These are phyloP conservation scores for Danaus melanippus DNA, from an alignment of 1,140 invertebrate genomes.

Conservation along the genomic window DNA sequence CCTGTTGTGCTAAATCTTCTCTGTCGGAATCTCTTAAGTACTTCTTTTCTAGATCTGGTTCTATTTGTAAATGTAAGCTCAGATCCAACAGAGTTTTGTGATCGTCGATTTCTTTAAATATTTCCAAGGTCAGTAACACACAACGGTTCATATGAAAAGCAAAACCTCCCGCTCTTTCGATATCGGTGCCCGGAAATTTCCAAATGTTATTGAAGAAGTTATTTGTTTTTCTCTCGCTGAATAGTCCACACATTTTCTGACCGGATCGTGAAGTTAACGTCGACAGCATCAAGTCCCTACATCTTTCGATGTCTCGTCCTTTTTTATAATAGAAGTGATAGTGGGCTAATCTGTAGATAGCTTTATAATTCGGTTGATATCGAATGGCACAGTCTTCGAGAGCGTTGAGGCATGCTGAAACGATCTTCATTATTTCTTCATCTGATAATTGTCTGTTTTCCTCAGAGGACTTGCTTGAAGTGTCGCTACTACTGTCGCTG, in stretches of 20 bases:
- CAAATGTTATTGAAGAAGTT: slow-evolving; percentile 97
- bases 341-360: slow-evolving; percentile 88
- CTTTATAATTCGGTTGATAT: slow-evolving; percentile 94
- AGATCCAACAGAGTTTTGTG: slow-evolving; percentile 86
- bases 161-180: slow-evolving; percentile 93
- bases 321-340: slow-evolving; percentile 84
- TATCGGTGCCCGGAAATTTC: slow-evolving; percentile 91
- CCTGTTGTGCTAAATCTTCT: slow-evolving; percentile 82
- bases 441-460: slow-evolving; percentile 47
- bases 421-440: slow-evolving; percentile 65
- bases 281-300: slow-evolving; percentile 80
- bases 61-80: slow-evolving; percentile 82
- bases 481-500: slow-evolving; percentile 50
- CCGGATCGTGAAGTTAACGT: slow-evolving; percentile 76
- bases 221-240: slow-evolving; percentile 84
- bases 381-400: slow-evolving; percentile 87
- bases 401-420: slow-evolving; percentile 78
- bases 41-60: slow-evolving; percentile 88
- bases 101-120: slow-evolving; percentile 85
- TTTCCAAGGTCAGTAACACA: slow-evolving; percentile 84
- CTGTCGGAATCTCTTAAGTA: slow-evolving; percentile 87
- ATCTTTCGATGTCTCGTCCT: slow-evolving; percentile 78
- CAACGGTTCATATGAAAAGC: slow-evolving; percentile 91
- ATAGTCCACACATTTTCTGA: slow-evolving; percentile 84
- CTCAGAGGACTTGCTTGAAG: slow-evolving; percentile 47